A percentile compares a stretch with the other conserved stretches of the same genome.
Evolutionary conservation across 2,797 vertebrate genomes (phyloP).

Genomic region (Todus mexicanus): DNA sequence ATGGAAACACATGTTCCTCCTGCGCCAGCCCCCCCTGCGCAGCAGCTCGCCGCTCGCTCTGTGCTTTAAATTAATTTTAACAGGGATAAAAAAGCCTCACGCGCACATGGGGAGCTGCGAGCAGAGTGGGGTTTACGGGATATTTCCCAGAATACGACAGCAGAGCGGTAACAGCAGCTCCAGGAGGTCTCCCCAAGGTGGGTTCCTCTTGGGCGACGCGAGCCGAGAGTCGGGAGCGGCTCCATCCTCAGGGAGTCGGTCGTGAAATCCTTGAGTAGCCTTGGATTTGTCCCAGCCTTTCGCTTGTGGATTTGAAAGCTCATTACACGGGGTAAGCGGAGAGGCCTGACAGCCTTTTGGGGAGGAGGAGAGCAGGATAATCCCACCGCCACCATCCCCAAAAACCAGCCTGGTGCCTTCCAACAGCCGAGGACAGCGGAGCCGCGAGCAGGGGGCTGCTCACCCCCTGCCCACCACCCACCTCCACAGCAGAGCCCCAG

Average conservation of each 20-base stretch:
- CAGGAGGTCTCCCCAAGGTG: background rate
- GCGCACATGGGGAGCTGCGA: rapidly evolving
- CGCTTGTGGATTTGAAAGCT: background rate
- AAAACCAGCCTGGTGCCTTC: background rate
- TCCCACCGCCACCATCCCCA: background rate
- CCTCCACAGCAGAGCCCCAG: background rate
- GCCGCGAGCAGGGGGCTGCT: background rate
- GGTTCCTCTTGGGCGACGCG: rapidly evolving
- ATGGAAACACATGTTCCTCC: background rate
- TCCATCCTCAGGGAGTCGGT: background rate
- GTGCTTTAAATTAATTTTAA: background rate
- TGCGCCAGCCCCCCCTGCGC: background rate
- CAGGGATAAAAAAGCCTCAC: background rate
- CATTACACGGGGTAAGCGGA: background rate
- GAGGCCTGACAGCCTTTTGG: background rate
- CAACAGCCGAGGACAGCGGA: background rate
- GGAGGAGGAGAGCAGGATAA: background rate
- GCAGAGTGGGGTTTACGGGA: background rate
- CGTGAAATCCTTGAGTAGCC: background rate
- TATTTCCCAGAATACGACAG: background rate
- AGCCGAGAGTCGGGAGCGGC: rapidly evolving
- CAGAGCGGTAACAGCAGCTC: background rate
- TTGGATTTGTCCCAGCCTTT: background rate
- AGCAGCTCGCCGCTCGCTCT: background rate
- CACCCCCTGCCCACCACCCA: background rate